phyloP scores from a whole-genome alignment of 2,888 invertebrate species.

The Apamea epomidion region DNA sequence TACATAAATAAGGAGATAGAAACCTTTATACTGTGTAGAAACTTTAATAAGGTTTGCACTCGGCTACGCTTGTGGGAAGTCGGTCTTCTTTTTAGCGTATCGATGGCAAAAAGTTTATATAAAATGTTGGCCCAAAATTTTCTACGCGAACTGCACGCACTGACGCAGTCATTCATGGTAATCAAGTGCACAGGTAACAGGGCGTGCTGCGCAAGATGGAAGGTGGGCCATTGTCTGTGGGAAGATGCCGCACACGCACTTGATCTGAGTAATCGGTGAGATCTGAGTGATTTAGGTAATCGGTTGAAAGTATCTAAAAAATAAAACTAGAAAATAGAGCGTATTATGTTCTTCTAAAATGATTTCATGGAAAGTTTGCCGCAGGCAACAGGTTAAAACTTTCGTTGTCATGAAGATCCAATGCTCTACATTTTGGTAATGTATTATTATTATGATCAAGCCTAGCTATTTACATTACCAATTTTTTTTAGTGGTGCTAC shows the following conservation, averaged over 20 bases:
- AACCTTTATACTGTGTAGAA: background rate
- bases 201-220: background rate
- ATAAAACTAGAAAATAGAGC: background rate
- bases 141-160: background rate
- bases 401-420: background rate
- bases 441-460: background rate
- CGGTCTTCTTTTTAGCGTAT: background rate
- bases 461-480: background rate
- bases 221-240: background rate
- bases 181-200: background rate
- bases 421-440: background rate
- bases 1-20: conserved; percentile 50
- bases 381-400: background rate
- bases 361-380: background rate
- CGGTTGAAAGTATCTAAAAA: background rate
- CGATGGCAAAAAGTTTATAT: background rate
- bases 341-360: background rate
- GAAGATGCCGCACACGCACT: background rate
- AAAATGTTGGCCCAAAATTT: background rate
- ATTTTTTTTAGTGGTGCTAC: background rate
- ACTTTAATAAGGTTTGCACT: background rate
- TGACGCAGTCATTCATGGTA: background rate
- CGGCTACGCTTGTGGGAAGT: background rate
- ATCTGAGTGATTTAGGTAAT: too few species aligned
- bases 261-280: background rate